Evolutionary conservation across 2,797 vertebrate genomes (phyloP), one percentile per base, ranked within the genome.

Genomic region (Aulostomus chinensis): DNA sequence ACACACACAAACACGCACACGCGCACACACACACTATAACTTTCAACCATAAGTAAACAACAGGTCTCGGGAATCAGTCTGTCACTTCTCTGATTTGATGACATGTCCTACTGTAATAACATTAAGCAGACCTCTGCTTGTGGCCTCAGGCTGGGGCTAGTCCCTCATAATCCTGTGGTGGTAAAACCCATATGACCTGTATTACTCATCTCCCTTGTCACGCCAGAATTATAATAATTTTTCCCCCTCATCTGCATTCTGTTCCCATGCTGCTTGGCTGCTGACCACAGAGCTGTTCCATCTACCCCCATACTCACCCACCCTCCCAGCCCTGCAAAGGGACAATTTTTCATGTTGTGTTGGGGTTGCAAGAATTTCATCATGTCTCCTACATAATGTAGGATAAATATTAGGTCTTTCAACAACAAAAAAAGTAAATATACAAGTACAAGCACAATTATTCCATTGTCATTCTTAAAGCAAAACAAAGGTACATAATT

Each of bases 141-240:
- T 53, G 60, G 43, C 63, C 64, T 59, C 74, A 49, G 60, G 58
- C 68, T 81, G 72, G 63, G 72, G 53, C 41, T 58, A 33, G 62
- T 68, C 68, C 58, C 66, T 69, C 58, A 35, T 89, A 90, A 89
- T 87, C 86, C 78, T 50, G 50, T 58, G 60, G 72, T 65, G 16
- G 75, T 87, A 88, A 88, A 83, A 82, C 87, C 83, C 87, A 85
- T 78, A 78, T 88, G 88, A 89, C 86, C 84, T 84, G 83, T 76
- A 83, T 86, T 86, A 80, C 84, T 86, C 81, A 72, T 82, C 64
- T 84, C 78, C 45, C 80, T 68, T 61, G 77, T 86, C 83, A 84
- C 66, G 67, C 45, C 73, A 86, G 79, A 84, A 77, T 81, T 77
- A 82, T 77, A 67, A 85, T 82, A 47, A 69, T 78, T 73, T 77